phyloP scores from a whole-genome alignment of 2,113 vertebrate genomes.

The Stomatorhinus ivindoensis region DNA sequence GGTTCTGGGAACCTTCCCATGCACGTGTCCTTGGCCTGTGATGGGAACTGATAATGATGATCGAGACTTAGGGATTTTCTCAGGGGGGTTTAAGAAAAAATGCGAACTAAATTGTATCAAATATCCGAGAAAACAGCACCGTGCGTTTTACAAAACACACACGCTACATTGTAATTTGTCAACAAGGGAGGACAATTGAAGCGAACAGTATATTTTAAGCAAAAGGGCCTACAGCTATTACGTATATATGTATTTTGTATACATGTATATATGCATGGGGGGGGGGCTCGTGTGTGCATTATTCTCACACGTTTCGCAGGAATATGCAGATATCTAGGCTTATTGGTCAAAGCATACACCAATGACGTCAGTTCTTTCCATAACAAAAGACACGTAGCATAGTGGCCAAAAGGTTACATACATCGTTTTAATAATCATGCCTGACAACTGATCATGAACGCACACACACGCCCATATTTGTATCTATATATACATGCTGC shows the following conservation, averaged over 20 bases:
- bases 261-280: neutral
- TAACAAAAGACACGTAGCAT: neutral
- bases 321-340: neutral
- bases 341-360: neutral
- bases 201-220: neutral
- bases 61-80: neutral
- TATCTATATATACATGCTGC: neutral
- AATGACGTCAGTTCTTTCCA: slow-evolving; percentile 1
- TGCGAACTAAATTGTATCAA: neutral
- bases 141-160: neutral
- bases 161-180: neutral
- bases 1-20: neutral
- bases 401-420: neutral
- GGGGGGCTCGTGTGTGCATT: neutral
- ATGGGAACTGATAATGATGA: neutral
- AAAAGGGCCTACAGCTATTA: neutral
- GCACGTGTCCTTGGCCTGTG: neutral
- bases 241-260: neutral
- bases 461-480: neutral
- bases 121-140: neutral
- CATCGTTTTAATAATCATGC: neutral
- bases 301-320: neutral
- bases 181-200: neutral
- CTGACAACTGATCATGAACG: neutral
- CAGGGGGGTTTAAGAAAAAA: neutral